phyloP scores from a whole-genome alignment of 2,113 vertebrate species.

The Catagonus wagneri region DNA sequence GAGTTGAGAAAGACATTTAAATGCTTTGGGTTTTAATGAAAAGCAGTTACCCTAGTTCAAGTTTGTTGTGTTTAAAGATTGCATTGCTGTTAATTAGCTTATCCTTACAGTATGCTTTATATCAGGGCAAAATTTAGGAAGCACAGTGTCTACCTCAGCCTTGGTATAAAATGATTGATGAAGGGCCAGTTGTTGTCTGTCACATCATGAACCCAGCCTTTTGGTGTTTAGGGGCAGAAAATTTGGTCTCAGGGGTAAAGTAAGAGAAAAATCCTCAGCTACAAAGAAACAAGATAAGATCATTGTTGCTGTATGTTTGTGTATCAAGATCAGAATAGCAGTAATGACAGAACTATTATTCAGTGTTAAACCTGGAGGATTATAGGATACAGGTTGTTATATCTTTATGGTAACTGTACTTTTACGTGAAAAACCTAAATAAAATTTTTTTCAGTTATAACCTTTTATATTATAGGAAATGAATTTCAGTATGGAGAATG shows the following conservation, averaged over 20 bases:
- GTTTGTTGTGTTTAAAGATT: conserved; percentile 41
- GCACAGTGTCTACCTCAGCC: not conserved
- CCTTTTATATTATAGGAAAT: conserved; percentile 81
- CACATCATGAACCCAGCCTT: not conserved
- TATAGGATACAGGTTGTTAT: not conserved
- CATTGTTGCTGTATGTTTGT: conserved; percentile 38
- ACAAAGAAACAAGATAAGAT: not conserved
- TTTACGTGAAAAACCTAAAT: conserved; percentile 53
- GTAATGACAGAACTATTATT: conserved; percentile 27
- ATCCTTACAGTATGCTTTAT: conserved; percentile 44
- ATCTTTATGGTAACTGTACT: conserved; percentile 47
- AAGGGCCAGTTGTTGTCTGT: not conserved
- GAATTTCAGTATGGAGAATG: conserved; percentile 84
- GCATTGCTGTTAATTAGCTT: conserved; percentile 15
- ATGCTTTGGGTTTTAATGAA: conserved; percentile 56
- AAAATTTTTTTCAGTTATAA: conserved; percentile 9
- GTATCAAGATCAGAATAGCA: conserved; percentile 8
- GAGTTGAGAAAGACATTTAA: conserved; percentile 3
- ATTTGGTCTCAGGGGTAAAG: not conserved
- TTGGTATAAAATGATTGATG: conserved; percentile 1
- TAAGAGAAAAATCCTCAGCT: not conserved
- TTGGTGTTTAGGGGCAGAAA: not conserved
- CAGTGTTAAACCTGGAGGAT: conserved; percentile 1
- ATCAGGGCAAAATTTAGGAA: conserved; percentile 54
- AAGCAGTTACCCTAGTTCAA: not conserved